A percentile compares a stretch with the other conserved stretches of the same genome.
Evolutionary conservation across 2,888 invertebrate genomes (phyloP).

Genomic region (Onthophagus sagittarius): DNA sequence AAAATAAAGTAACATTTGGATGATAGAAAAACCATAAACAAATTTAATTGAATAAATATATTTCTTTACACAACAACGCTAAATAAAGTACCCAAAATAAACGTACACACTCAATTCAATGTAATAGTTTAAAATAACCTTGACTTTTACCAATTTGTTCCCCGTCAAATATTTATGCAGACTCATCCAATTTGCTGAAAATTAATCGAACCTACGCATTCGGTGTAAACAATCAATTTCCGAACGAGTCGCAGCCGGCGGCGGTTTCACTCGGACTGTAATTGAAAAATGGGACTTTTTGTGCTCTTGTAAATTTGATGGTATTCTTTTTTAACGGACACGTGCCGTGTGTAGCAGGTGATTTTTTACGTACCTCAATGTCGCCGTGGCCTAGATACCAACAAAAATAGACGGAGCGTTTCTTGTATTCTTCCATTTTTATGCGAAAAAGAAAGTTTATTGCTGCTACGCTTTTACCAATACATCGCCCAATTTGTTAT

Average conservation of each 20-base stretch:
- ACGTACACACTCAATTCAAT: not conserved
- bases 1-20: too few relatives aligned
- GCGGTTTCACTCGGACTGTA: not conserved
- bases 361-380: not conserved
- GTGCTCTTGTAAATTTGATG: not conserved
- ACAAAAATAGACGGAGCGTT: not conserved
- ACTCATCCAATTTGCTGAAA: not conserved
- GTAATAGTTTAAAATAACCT: not conserved
- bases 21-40: too few relatives aligned
- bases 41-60: not conserved
- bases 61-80: not conserved
- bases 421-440: not conserved
- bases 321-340: not conserved
- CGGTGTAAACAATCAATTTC: not conserved
- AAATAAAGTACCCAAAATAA: not conserved
- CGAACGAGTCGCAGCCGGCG: not conserved
- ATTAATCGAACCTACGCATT: not conserved
- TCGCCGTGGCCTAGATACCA: not conserved
- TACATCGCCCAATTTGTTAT: not conserved
- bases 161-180: not conserved
- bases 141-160: not conserved
- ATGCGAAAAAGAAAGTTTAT: not conserved
- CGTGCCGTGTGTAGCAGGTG: not conserved
- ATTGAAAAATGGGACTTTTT: not conserved
- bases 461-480: not conserved